Conservation (phyloP, 2,888 invertebrate species). For the Cephus runcator region DNA sequence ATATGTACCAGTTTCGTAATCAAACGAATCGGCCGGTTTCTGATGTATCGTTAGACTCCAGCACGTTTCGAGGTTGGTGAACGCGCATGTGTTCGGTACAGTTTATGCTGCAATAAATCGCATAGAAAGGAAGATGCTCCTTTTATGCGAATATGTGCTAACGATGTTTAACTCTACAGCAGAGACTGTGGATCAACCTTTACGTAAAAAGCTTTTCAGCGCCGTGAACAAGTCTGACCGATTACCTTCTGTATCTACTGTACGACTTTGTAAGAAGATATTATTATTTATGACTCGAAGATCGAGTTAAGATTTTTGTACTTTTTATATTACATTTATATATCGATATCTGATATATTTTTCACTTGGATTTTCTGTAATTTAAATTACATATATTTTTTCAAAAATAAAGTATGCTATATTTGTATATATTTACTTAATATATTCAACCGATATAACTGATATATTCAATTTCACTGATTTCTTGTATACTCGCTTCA, state of each 20-base stretch:
- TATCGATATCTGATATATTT: too few species aligned
- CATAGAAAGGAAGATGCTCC: conserved; percentile 27
- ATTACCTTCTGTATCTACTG: background rate
- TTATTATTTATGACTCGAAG: background rate
- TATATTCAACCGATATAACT: too few species aligned
- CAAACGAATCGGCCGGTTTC: background rate
- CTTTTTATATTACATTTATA: background rate
- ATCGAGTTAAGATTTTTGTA: background rate
- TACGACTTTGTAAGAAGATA: background rate
- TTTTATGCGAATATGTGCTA: background rate
- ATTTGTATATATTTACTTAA: too few species aligned
- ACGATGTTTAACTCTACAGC: background rate
- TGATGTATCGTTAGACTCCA: background rate
- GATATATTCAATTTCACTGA: too few species aligned
- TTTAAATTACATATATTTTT: too few species aligned
- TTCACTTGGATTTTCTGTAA: too few species aligned
- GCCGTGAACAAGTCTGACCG: background rate
- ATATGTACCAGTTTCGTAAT: background rate
- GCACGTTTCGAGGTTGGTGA: background rate
- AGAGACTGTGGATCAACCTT: background rate
- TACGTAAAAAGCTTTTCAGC: background rate
- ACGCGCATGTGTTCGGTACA: background rate
- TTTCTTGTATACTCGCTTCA: background rate
- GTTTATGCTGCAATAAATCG: conserved; percentile 12
- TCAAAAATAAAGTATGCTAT: too few species aligned